Conservation (phyloP, 2,113 vertebrate genomes). For the Arothron firmamentum region DNA sequence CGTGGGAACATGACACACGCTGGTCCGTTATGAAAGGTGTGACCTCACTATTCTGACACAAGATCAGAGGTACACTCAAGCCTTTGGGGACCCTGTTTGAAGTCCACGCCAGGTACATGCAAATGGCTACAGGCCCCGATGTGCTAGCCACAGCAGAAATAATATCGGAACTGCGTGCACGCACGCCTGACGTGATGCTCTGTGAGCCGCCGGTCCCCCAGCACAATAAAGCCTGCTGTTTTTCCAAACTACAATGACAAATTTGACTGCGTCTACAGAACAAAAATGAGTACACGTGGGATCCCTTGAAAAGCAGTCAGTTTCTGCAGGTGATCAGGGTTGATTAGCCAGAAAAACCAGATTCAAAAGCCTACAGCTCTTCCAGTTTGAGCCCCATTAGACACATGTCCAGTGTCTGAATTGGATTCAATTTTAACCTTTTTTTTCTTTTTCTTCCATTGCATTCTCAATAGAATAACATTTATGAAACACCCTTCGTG, state of each 20-base stretch:
- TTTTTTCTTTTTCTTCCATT: too few relatives aligned
- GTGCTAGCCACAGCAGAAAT: slow-evolving; percentile 43
- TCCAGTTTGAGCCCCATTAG: slow-evolving; percentile 35
- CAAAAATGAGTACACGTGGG: slow-evolving; percentile 30
- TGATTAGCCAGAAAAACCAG: slow-evolving; percentile 3
- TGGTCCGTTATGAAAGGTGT: slow-evolving; percentile 10
- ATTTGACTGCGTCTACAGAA: slow-evolving; percentile 20
- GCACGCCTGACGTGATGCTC: too few relatives aligned
- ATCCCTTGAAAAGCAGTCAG: slow-evolving; percentile 41
- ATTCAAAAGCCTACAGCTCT: slow-evolving; percentile 28
- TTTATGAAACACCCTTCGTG: too few relatives aligned
- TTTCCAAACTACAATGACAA: slow-evolving; percentile 39
- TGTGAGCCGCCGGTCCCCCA: slow-evolving; percentile 34
- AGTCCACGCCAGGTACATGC: slow-evolving; percentile 32
- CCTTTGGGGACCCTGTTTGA: slow-evolving; percentile 32
- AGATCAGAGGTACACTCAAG: slow-evolving; percentile 23
- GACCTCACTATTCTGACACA: slow-evolving; percentile 37
- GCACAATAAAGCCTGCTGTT: slow-evolving; percentile 40
- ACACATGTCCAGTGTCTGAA: slow-evolving; percentile 1
- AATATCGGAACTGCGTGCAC: too few relatives aligned
- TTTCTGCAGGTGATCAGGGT: slow-evolving; percentile 21
- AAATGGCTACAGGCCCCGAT: slow-evolving; percentile 46
- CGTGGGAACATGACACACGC: too few relatives aligned
- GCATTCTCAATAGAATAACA: too few relatives aligned
- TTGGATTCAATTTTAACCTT: too few relatives aligned